Conservation (phyloP, 37 sponge, comb jelly and placozoan species). For the Lycopodina hypogea region DNA sequence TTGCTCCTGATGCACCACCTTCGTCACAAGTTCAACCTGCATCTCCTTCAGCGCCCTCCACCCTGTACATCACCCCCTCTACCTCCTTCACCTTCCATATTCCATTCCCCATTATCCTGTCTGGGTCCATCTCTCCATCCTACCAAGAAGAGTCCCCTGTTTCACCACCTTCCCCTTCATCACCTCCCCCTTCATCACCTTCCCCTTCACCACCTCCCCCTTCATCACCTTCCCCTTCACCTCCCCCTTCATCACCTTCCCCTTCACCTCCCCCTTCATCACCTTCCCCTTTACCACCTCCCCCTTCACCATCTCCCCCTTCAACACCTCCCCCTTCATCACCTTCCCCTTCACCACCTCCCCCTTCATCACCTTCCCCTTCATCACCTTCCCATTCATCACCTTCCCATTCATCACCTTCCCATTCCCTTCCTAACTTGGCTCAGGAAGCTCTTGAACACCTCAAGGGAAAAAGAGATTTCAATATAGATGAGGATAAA, state of each 20-base stretch:
- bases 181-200: not conserved
- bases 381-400: not conserved
- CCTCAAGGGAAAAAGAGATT: not conserved
- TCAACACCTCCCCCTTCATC: not conserved
- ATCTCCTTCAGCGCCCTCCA: too few relatives aligned
- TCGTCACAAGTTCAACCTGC: too few relatives aligned
- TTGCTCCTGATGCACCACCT: too few relatives aligned
- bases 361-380: not conserved
- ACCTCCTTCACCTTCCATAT: not conserved
- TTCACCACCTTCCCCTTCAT: not conserved
- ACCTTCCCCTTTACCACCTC: not conserved
- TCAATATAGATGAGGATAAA: not conserved
- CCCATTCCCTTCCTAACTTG: slow-evolving; percentile 43
- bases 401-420: not conserved
- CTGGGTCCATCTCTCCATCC: too few relatives aligned
- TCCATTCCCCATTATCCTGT: not conserved
- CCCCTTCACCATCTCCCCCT: not conserved
- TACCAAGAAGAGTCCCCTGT: too few relatives aligned
- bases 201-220: not conserved
- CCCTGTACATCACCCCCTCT: too few relatives aligned
- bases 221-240: not conserved
- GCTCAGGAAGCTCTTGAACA: slow-evolving; percentile 50
- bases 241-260: not conserved
- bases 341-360: not conserved
- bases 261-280: not conserved